Conservation (phyloP, 2,797 vertebrate species). For the Mus minutoides region DNA sequence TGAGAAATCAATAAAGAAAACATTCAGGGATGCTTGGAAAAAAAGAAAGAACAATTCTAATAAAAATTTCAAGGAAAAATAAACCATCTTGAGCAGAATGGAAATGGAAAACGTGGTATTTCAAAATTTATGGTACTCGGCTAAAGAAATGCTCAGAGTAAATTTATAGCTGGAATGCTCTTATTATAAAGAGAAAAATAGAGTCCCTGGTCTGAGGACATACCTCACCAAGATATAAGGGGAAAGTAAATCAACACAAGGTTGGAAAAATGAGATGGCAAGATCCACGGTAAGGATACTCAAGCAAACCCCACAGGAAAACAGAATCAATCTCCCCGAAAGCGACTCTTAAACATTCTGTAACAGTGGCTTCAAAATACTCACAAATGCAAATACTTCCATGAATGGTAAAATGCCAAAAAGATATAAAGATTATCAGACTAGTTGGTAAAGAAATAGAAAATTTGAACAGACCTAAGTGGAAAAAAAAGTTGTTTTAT, state of each 20-base stretch:
- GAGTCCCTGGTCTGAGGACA: not conserved
- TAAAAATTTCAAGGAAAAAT: conserved; percentile 26
- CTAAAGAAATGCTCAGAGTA: not conserved
- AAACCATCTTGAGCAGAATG: conserved; percentile 6
- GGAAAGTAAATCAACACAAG: conserved; percentile 3
- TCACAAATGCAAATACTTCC: conserved; percentile 16
- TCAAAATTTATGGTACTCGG: conserved; percentile 41
- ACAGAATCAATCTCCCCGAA: not conserved
- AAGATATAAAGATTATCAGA: conserved; percentile 28
- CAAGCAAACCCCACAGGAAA: not conserved
- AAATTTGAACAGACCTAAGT: conserved; percentile 14
- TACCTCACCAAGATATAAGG: conserved; percentile 2
- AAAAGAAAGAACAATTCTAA: conserved; percentile 13
- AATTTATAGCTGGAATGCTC: conserved; percentile 56
- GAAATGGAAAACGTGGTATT: not conserved
- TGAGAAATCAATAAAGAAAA: conserved; percentile 39
- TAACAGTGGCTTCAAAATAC: not conserved
- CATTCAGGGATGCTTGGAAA: not conserved
- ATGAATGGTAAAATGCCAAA: not conserved
- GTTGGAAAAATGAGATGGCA: not conserved
- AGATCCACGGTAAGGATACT: not conserved
- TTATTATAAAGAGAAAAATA: conserved; percentile 26
- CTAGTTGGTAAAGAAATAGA: not conserved
- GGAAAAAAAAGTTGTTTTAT: conserved; percentile 7
- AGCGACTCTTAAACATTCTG: not conserved